Evolutionary conservation across 2,888 invertebrate genomes (phyloP), one percentile per base, ranked within the genome.

Genomic region (Tortricodes alternella): DNA sequence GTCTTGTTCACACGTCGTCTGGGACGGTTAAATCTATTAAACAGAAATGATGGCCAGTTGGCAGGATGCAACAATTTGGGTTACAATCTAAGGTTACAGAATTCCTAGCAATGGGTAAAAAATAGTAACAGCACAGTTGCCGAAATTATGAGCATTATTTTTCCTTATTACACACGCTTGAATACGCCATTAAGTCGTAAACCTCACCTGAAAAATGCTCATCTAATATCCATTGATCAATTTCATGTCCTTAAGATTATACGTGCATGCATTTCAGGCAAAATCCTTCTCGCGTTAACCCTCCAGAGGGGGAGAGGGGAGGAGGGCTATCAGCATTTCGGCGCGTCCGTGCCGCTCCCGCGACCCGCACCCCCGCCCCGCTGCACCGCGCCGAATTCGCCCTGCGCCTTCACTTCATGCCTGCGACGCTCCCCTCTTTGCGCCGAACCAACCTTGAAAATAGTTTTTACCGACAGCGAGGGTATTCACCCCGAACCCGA

Each of bases 401-500:
- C 86, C 86, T 84, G 82, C 83, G 76, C 83, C 80, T 79, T 76
- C 80, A 84, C 78, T 76, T 51, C 66, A 43, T 50, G 46, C 67
- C 72, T 69, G 68, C 70, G 63, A 80, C 80, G 85, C 77, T 87
- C 89, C 89, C 89, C 86, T 88, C 88, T 83, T 71, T 67, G 80
- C 73, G 74, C 70, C 74, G 73, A 74, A 76, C 84, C 89, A 90
- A 89, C 90, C 90, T 90, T 90, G 90, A 90, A 90, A 89, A 89
- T 88, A 89, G 90, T 90, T 90, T 89, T 89, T 89, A 90, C 89
- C 83, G 83, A 78, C 84, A 50, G 70, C 67, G 87, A 90, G 90
- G 90, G 90, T 90, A 90, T 90, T 90, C 89, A 90, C 90, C 90
- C 89, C 89, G 81, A 84, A 85, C 85, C 89, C 88, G 76, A 88